Base-by-base conservation (phyloP, 2,797 vertebrate species). In the Enteromius radiatus region DNA sequence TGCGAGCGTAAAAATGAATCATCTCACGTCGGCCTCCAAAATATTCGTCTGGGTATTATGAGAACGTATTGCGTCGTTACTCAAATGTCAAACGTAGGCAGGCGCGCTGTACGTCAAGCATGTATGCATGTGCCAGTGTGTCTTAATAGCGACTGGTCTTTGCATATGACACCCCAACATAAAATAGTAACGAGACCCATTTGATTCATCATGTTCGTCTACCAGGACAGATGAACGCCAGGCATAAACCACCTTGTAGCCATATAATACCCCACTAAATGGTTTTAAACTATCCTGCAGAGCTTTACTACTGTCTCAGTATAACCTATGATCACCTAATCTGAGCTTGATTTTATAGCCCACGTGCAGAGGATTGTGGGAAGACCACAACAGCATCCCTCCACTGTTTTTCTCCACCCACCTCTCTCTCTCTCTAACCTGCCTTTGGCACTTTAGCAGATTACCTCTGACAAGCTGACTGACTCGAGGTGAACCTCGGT, bases 401-500 rank as follows among this genome's bases (percentile, higher is more conserved):
- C 14, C 59, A 76, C 71, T 43, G 49, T 78, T 79, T 78, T 86
- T 33, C 84, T 68, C 75, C n/a, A n/a, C 41, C 68, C 17, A 70
- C 73, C 86, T 84, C 85, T 90, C 87, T 21, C 87, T 21, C 83
- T 89, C 83, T 88, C 88, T 65, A 78, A 86, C 89, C 89, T 92
- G 92, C 92, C 91, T 91, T 91, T 90, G 93, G 91, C 93, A 88
- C 90, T 92, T 93, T 91, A 91, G 90, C 89, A 91, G 93, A 93
- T 94, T 94, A 90, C 90, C 92, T 91, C 91, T 93, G 92, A 94
- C 93, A 93, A 93, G 89, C 91, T 89, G 91, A 92, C 91, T 90
- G 93, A 93, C 90, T 93, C 85, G 90, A 93, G 91, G 92, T 94
- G 91, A 92, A 90, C 84, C 90, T 90, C 86, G 85, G 90, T 90